These are phyloP conservation scores for Morone saxatilis DNA, from an alignment of 2,113 vertebrate species.

Conservation along the genomic window DNA sequence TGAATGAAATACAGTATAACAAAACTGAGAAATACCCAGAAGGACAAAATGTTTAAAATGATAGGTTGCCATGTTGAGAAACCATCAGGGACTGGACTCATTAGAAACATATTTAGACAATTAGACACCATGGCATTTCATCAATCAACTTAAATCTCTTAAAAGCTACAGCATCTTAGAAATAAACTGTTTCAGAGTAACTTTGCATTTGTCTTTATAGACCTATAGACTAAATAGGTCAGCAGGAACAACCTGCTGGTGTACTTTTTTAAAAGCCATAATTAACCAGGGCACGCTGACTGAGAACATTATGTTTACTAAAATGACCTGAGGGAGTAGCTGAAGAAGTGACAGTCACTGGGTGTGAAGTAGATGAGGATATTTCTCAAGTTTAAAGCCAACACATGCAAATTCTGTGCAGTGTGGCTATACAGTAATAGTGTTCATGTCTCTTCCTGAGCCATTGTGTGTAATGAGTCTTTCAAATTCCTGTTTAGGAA, in stretches of 20 bases:
- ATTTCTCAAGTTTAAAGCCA: constrained; percentile 38
- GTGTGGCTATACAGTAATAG: not conserved
- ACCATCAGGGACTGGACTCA: not conserved
- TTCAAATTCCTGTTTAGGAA: not conserved
- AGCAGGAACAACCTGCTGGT: constrained; percentile 67
- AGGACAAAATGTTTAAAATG: not conserved
- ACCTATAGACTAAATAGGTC: constrained; percentile 18
- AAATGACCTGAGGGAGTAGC: constrained; percentile 49
- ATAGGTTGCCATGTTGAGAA: not conserved
- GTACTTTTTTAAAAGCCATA: constrained; percentile 53
- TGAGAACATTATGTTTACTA: constrained; percentile 46
- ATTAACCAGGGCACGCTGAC: constrained; percentile 46
- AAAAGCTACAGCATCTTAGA: not conserved
- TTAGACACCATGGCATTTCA: not conserved
- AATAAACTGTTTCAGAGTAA: constrained; percentile 1
- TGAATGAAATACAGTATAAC: not conserved
- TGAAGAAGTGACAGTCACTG: constrained; percentile 17
- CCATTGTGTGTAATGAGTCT: not conserved
- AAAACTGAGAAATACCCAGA: not conserved
- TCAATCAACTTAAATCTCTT: not conserved
- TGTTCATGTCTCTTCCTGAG: not conserved
- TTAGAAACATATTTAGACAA: not conserved
- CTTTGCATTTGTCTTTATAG: constrained; percentile 9
- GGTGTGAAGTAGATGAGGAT: constrained; percentile 20
- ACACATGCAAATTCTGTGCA: constrained; percentile 15